Base-by-base conservation (phyloP, 2,113 vertebrate species). In the Spilogale gracilis region DNA sequence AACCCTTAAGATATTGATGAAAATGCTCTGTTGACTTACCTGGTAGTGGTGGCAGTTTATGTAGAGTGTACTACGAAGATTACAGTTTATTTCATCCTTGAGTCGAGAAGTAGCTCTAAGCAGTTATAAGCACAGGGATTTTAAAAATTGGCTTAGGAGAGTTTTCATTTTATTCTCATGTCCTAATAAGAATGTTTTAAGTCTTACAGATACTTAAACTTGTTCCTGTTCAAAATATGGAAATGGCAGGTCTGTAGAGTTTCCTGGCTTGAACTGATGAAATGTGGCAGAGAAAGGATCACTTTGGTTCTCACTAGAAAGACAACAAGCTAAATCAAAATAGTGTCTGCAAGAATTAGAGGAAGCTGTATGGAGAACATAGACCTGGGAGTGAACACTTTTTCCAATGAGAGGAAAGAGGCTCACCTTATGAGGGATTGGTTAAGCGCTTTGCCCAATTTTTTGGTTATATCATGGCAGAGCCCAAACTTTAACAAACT, bases 131-230 rank as follows among this genome's bases (percentile, higher is more conserved):
- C 11, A 76, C 32, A n/a, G 10, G 50, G 38, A 50, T 93, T 91
- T 63, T 76, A 80, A 92, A 97, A 84, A 95, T 71, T 45, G 61
- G 27, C 48, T 65, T 84, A 73, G 74, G 52, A 56, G 84, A 87
- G 14, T 60, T 54, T 84, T 81, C 18, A 50, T 93, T 97, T 86
- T 71, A 50, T 54, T 71, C 90, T 93, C 58, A 92, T 84, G n/a
- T 11, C 56, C 4, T 76, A 38, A 52, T 85, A 93, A 27, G 54
- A 93, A 43, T 48, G 23, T 56, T 83, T 65, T 38, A 96, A 91
- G 52, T 79, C 92, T 90, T 87, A 93, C 3, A 91, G 6, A 63
- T 87, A 43, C 10, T 93, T 89, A 91, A 67, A 83, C 13, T 92
- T 94, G 50, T 60, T 96, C 45, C 71, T 84, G 52, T 61, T 88